These are phyloP conservation scores for Brachypalpus laphriformis DNA, from an alignment of 2,888 invertebrate genomes.

Conservation along the genomic window DNA sequence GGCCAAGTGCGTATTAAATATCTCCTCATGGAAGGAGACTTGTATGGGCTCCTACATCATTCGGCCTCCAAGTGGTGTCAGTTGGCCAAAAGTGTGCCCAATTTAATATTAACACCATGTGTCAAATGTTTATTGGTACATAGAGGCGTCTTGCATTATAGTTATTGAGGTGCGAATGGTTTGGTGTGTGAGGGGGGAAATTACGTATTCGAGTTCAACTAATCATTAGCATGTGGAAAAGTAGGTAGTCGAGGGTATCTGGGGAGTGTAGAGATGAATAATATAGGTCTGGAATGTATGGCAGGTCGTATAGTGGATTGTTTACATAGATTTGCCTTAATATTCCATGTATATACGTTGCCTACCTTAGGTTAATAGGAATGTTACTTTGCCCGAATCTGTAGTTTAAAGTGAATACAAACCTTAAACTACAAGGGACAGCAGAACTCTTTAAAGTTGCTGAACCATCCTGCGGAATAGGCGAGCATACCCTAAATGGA, in stretches of 20 bases:
- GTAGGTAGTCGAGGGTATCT: not conserved
- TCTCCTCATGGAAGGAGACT: slow-evolving; percentile 31
- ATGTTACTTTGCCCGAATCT: too few species aligned
- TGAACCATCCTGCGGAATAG: too few species aligned
- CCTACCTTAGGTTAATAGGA: too few species aligned
- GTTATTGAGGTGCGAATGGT: slow-evolving; percentile 17
- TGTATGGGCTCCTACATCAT: slow-evolving; percentile 65
- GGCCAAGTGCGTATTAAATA: slow-evolving; percentile 52
- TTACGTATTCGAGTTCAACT: not conserved
- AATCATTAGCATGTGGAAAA: not conserved
- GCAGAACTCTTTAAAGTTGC: too few species aligned
- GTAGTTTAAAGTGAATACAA: too few species aligned
- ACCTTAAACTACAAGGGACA: too few species aligned
- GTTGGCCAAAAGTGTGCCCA: slow-evolving; percentile 73
- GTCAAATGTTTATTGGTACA: slow-evolving; percentile 66
- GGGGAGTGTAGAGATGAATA: not conserved
- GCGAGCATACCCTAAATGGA: too few species aligned
- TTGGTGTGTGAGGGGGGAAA: not conserved
- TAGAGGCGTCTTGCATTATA: slow-evolving; percentile 8
- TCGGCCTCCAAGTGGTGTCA: slow-evolving; percentile 47
- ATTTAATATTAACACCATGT: slow-evolving; percentile 67
- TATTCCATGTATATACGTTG: too few species aligned
- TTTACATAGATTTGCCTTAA: not conserved
- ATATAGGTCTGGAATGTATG: not conserved
- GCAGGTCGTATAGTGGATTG: not conserved